Base-by-base conservation (phyloP, 2,113 vertebrate species). In the Xenotilapia longispinis region DNA sequence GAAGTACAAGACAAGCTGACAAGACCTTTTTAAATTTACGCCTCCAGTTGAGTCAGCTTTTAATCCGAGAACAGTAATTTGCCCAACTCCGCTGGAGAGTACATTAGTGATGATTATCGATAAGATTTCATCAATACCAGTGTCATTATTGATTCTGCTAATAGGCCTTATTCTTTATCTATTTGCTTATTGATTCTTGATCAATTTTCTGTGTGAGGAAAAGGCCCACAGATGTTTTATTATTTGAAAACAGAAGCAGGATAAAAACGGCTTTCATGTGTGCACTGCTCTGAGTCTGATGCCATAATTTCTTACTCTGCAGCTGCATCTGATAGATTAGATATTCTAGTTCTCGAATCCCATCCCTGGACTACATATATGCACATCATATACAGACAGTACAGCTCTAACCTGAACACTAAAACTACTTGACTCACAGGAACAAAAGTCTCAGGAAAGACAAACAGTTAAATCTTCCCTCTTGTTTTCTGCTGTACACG, bases 401-500 rank as follows among this genome's bases (percentile, higher is more conserved):
- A 78, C 23, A 17, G 3, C 31, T 36, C 23, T 53, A 55, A 55
- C 19, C 13, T 17, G 15, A 31, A 78, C 38, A 55, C 2, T 80
- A 23, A 84, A 53, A 54, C 11, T 57, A 15, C 75, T 82, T 42
- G 11, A 23, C 82, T 85, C 13, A 38, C 57, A 57, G 42, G 26
- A 54, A 75, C 26, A 55, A 75, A 88, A 87, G 53, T 80, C 12
- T 80, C 36, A 86, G 42, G 55, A 80, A 83, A 55, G n/a, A 73
- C 7, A 84, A 83, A 58, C 47, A 81, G 26, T 42, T 23, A 42
- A 28, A 90, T 88, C 49, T 54, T 55, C 11, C 40, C 53, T 89
- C 26, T 73, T 58, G 55, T 88, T 87, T 91, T 93, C 86, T 93
- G 95, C 94, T 90, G 90, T 65, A 85, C n/a, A 51, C 19, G 4